Evolutionary conservation across 2,888 invertebrate species (phyloP), one percentile per base, ranked within the genome.

Genomic region (Celastrina argiolus): DNA sequence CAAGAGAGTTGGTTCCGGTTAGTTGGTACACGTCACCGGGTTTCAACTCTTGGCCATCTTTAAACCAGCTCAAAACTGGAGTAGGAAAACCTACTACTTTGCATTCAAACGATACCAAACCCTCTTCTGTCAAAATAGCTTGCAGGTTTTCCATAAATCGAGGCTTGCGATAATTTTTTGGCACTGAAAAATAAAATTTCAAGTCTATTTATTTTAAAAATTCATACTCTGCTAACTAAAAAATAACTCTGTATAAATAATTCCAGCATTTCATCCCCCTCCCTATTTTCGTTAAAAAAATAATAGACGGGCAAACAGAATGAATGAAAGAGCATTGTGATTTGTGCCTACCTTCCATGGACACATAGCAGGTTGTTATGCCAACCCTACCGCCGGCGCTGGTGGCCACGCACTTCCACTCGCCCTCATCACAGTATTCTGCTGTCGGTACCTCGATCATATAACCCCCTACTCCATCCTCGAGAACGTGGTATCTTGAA

Each of bases 81-180:
- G 97, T 97, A 0, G 97, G 97, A 74, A 97, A 97, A 0, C 97
- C 97, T 2, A 97, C 97, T 0, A 97, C 97, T 84, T 97, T 97
- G 81, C 97, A 97, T 80, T 97, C 97, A 79, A 97, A 97, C 0
- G 97, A 97, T 0, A 97, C 97, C 39, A 97, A 87, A 0, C 97
- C 97, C 87, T 97, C 97, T 80, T 97, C 97, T 0, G 97, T 97
- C 58, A 97, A 91, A 56, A 97, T 94, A 8, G 97, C 97, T 83
- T 96, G 96, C 10, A 97, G 91, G 75, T 95, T 96, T 83, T 97
- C 97, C 94, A 97, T 95, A 82, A 97, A 97, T 70, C 96, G 92
- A 1, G 97, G 97, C 80, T 96, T 96, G 73, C 97, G 93, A 80
- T 96, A 97, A 84, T 97, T 97, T 85, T 96, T 96, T 51, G 97